Evolutionary conservation across 64 coral and sea anemone genomes (phyloP), one percentile per base, ranked within the genome.

Genomic region (Montipora cactus): DNA sequence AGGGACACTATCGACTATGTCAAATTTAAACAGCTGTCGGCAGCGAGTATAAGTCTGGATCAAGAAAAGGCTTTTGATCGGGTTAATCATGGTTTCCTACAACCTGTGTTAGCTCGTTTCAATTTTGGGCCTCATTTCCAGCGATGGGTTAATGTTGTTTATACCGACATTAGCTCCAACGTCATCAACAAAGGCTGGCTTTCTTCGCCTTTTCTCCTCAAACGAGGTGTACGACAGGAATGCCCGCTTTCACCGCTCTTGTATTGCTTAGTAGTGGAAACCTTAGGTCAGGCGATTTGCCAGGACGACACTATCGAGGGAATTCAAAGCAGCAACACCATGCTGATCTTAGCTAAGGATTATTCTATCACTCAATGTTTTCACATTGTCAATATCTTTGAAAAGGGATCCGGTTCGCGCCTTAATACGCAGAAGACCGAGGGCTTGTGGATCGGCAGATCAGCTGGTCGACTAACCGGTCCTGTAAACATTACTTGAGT

Each of bases 11-110:
- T 89, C 5, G 20, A 58, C 20, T 91, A 74, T 48, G 51, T 70
- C 59, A 47, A 74, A 0, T 7, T 28, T 28, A 49, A 46, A 74
- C 75, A 10, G 44, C 58, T 4, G 21, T 69, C 19, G 11, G 61
- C 61, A 12, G 61, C 61, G 4, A 66, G 71, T 3, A 13, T 81
- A 5, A 52, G 47, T 3, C 44, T 82, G 8, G 90, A 92, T 76
- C 80, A 92, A 55, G 90, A 85, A 19, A 92, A 92, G 25, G 90
- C 80, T 19, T 92, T 92, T 45, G 69, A 92, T 10, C n/a, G 80
- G 5, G 45, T 92, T 0, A 68, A 92, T 16, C 69, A 61, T 44
- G 79, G 2, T 3, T 48, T 66, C 11, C 61, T 66, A 66, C 61
- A 66, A 13, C 61, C 6, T 11, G 79, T 82, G 5, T 44, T 91